Conservation (phyloP, 2,113 vertebrate genomes). For the Acinonyx jubatus region DNA sequence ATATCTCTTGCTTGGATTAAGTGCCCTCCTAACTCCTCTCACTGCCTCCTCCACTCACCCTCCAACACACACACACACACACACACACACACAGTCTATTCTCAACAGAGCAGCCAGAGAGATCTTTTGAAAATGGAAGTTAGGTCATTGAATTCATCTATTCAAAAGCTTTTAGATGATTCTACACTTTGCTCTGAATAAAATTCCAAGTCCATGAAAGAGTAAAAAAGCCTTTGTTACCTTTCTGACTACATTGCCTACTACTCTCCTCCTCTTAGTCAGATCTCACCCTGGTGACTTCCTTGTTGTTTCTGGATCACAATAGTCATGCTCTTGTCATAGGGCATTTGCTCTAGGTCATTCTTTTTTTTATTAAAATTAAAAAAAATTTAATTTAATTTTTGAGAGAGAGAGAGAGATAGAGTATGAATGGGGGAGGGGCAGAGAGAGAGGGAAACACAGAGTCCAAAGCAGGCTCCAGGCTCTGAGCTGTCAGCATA, state of each 20-base stretch:
- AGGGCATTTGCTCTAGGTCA: neutral
- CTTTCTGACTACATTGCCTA: neutral
- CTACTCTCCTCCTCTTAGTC: neutral
- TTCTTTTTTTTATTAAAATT: too few relatives aligned
- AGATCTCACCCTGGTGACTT: neutral
- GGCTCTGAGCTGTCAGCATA: too few relatives aligned
- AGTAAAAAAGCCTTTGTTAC: neutral
- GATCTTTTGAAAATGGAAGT: neutral
- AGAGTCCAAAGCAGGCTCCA: too few relatives aligned
- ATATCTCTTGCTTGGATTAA: neutral
- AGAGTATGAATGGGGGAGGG: too few relatives aligned
- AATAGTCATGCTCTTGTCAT: neutral
- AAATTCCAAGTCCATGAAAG: neutral
- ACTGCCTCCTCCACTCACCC: neutral
- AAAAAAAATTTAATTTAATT: too few relatives aligned
- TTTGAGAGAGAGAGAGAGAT: too few relatives aligned
- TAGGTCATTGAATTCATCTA: neutral
- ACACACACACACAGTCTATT: neutral
- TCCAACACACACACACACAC: neutral
- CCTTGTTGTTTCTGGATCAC: neutral
- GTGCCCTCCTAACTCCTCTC: neutral
- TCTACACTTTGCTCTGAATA: neutral
- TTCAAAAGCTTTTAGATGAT: neutral
- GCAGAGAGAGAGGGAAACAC: too few relatives aligned
- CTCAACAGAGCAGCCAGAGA: neutral